A percentile compares a stretch with the other conserved stretches of the same genome.
Evolutionary conservation across 2,888 invertebrate genomes (phyloP).

Genomic region (Ormyrus pomaceus): DNA sequence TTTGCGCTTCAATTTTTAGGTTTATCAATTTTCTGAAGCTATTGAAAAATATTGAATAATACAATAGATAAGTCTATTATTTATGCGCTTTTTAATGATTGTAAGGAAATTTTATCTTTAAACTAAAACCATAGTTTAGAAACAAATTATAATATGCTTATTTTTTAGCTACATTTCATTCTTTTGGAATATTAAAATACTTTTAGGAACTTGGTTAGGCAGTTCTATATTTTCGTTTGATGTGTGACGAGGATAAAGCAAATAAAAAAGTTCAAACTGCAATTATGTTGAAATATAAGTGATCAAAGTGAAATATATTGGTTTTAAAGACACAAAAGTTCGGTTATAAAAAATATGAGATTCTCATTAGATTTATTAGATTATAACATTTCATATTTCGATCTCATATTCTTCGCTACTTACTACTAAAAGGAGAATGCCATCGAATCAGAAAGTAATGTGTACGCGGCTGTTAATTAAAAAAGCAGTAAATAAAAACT

Average conservation of each 20-base stretch:
- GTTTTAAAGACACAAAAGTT: constrained; percentile 31
- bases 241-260: constrained; percentile 1
- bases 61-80: constrained; percentile 26
- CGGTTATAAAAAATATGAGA: constrained; percentile 37
- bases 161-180: neutral
- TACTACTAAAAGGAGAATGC: constrained; percentile 29
- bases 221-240: constrained; percentile 11
- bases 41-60: constrained; percentile 34
- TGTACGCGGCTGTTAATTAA: neutral
- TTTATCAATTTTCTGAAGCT: constrained; percentile 35
- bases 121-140: neutral
- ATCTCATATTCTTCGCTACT: constrained; percentile 50
- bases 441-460: constrained; percentile 25
- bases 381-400: neutral
- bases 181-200: constrained; percentile 9
- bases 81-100: constrained; percentile 24
- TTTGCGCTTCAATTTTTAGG: constrained; percentile 33
- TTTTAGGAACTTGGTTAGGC: constrained; percentile 35
- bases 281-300: constrained; percentile 32
- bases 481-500: neutral
- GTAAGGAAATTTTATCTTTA: neutral
- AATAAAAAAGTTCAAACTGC: constrained; percentile 23
- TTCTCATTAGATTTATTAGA: constrained; percentile 5
- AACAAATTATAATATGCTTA: constrained; percentile 19
- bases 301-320: constrained; percentile 19